These are phyloP conservation scores for Heliopora coerulea DNA, from an alignment of 92 coral and sea anemone genomes.

Conservation along the genomic window DNA sequence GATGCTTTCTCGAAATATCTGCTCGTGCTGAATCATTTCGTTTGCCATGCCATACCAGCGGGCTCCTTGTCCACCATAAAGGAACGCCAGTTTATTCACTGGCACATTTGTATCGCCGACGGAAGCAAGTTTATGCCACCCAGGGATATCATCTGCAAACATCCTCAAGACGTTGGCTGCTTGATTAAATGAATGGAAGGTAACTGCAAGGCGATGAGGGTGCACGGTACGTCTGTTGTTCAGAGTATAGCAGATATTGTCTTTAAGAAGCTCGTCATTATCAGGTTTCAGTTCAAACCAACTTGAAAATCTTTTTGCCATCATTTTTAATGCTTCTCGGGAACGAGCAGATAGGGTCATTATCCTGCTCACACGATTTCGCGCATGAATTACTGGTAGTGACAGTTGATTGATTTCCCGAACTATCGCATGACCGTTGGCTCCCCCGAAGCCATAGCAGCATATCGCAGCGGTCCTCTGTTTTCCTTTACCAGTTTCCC, in stretches of 20 bases:
- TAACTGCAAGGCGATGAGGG: constrained; percentile 64
- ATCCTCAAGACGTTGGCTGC: constrained; percentile 52
- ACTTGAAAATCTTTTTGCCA: constrained; percentile 49
- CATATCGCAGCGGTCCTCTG: constrained; percentile 68
- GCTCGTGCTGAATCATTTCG: constrained; percentile 66
- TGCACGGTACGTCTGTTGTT: constrained; percentile 71
- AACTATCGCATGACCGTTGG: constrained; percentile 71
- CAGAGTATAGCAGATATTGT: constrained; percentile 72
- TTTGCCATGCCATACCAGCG: constrained; percentile 89
- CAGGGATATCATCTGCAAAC: constrained; percentile 51
- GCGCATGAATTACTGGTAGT: neutral
- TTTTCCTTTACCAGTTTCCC: constrained; percentile 56
- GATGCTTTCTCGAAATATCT: constrained; percentile 59
- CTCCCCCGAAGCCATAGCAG: constrained; percentile 87
- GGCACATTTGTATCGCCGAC: constrained; percentile 34
- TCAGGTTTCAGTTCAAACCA: constrained; percentile 53
- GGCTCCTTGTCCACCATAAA: constrained; percentile 85
- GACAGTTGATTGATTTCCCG: constrained; percentile 48
- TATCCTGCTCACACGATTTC: constrained; percentile 25
- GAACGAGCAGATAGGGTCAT: constrained; percentile 71
- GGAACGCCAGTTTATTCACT: constrained; percentile 56
- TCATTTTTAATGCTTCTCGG: constrained; percentile 48
- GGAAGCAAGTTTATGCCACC: constrained; percentile 45
- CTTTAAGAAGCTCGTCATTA: constrained; percentile 36
- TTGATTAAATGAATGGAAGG: constrained; percentile 50